These are phyloP conservation scores for Clarias pachynema DNA, from an alignment of 2,797 vertebrate genomes.

Conservation along the genomic window DNA sequence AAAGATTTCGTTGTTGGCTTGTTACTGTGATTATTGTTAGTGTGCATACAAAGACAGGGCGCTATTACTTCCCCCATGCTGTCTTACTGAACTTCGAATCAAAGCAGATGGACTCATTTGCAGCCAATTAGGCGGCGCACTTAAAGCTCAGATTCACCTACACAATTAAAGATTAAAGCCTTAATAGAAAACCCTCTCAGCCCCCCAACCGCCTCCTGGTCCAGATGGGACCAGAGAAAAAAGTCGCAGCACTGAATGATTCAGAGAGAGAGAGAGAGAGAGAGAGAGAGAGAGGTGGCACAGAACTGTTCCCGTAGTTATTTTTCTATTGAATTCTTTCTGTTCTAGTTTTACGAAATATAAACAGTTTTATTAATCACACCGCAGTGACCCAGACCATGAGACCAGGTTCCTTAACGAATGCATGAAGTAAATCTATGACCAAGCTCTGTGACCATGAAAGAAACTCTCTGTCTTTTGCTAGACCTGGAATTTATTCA, in stretches of 20 bases:
- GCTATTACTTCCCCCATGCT: conserved; percentile 24
- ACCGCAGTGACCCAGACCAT: not conserved
- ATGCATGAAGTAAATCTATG: not conserved
- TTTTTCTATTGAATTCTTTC: not conserved
- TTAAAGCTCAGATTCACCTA: conserved; percentile 67
- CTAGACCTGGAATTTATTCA: too few species aligned
- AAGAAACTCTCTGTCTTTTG: not conserved
- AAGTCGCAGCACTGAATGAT: conserved; percentile 23
- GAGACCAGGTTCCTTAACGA: not conserved
- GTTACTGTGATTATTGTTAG: conserved; percentile 14
- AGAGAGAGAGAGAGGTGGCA: not conserved
- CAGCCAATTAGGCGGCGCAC: conserved; percentile 73
- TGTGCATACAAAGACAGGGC: conserved; percentile 1
- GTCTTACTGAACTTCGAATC: conserved; percentile 67
- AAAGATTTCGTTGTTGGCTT: not conserved
- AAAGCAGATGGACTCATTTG: conserved; percentile 81
- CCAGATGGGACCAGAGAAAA: conserved; percentile 56
- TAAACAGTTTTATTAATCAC: not conserved
- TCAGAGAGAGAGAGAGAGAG: conserved; percentile 13
- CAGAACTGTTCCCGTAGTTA: not conserved
- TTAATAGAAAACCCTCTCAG: conserved; percentile 57
- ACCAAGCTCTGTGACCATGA: not conserved
- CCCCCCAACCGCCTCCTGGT: conserved; percentile 43
- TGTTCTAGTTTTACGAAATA: not conserved
- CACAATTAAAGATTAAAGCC: conserved; percentile 63